Conservation (phyloP, 1,140 invertebrate species). For the Drosophila navojoa region DNA sequence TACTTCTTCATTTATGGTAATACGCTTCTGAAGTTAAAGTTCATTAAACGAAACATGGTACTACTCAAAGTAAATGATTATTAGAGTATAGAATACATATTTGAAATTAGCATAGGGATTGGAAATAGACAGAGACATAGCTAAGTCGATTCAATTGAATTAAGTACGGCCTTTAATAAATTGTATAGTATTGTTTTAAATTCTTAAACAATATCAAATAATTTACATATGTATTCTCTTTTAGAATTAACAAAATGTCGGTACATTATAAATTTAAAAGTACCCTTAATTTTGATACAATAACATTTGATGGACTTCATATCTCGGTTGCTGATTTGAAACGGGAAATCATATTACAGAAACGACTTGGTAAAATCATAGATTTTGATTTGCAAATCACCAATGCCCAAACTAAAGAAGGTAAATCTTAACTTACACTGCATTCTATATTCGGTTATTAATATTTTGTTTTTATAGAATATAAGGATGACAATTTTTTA, state of each 20-base stretch:
- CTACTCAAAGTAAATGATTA: no score
- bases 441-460: not conserved
- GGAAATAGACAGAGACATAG: no score
- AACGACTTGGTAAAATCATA: conserved; percentile 95
- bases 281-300: conserved; percentile 96
- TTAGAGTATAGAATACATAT: no score
- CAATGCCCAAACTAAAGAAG: conserved; percentile 99
- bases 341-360: conserved; percentile 97
- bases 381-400: conserved; percentile 98
- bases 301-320: conserved; percentile 98
- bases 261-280: conserved; percentile 99
- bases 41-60: no score
- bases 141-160: no score
- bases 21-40: no score
- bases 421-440: conserved; percentile 84
- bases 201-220: no score
- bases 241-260: conserved; percentile 87
- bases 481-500: conserved; percentile 93
- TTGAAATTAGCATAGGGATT: no score
- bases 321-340: conserved; percentile 98
- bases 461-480: conserved; percentile 88
- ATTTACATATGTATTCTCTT: not conserved
- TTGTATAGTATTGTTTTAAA: no score
- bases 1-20: no score
- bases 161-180: no score